phyloP scores from a whole-genome alignment of 2,113 vertebrate genomes.

The Protomyctophum bolini region DNA sequence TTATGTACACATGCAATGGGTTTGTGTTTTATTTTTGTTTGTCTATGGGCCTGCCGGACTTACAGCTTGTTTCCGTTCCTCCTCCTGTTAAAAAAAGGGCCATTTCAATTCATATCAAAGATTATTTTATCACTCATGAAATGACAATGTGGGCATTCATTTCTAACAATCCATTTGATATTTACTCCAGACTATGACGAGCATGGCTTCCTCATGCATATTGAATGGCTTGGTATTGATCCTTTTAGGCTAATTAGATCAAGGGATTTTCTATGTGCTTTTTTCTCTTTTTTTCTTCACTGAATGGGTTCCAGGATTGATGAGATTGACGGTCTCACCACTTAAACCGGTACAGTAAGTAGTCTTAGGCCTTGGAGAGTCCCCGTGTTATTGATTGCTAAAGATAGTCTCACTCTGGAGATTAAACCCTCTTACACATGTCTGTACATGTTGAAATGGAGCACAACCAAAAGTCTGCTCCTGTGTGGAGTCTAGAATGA shows the following conservation, averaged over 20 bases:
- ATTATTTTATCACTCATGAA: conserved; percentile 38
- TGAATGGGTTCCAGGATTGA: too few relatives aligned
- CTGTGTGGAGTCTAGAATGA: conserved; percentile 13
- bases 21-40: conserved; percentile 2
- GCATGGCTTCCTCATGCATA: conserved; percentile 40
- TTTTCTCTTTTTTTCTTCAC: too few relatives aligned
- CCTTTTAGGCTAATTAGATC: conserved; percentile 50
- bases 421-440: conserved; percentile 12
- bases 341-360: conserved; percentile 41
- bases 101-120: conserved; percentile 59
- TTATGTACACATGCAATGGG: conserved; percentile 25
- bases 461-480: conserved; percentile 18
- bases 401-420: conserved; percentile 27
- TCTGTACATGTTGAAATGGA: conserved; percentile 11
- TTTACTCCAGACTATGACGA: conserved; percentile 27
- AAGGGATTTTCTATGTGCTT: too few relatives aligned
- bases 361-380: conserved; percentile 38
- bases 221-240: conserved; percentile 67
- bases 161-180: conserved; percentile 12
- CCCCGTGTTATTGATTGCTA: conserved; percentile 11
- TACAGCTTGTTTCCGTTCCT: conserved; percentile 90
- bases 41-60: conserved; percentile 65
- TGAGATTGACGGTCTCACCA: conserved; percentile 47
- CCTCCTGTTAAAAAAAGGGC: conserved; percentile 87
- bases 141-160: conserved; percentile 27